phyloP scores from a whole-genome alignment of 2,113 vertebrate species.

The Muscicapa adusta region DNA sequence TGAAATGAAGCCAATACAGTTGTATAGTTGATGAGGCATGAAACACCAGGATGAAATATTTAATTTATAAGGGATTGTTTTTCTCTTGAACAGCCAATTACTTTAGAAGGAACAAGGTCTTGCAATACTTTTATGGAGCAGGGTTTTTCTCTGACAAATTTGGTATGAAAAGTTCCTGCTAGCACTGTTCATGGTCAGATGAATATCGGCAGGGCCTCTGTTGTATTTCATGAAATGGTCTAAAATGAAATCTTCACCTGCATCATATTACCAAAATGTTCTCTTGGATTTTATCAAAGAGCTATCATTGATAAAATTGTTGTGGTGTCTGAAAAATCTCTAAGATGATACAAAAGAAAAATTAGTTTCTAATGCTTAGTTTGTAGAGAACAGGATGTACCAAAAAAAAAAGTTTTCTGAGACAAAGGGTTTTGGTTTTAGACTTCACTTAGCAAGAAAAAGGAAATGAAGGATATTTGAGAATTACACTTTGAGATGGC shows the following conservation, averaged over 20 bases:
- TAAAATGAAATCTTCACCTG: neutral
- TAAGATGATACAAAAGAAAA: neutral
- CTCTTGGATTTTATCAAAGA: neutral
- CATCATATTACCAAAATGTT: neutral
- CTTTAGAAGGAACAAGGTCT: neutral
- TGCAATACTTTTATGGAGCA: neutral
- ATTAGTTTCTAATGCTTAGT: neutral
- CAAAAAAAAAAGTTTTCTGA: neutral
- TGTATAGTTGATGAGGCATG: neutral
- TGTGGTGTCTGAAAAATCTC: neutral
- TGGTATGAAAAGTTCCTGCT: neutral
- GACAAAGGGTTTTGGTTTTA: neutral
- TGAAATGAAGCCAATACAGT: neutral
- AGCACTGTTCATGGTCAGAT: neutral
- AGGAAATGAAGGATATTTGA: neutral
- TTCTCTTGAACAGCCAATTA: neutral
- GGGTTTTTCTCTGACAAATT: neutral
- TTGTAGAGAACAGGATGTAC: neutral
- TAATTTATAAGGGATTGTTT: neutral
- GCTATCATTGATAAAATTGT: neutral
- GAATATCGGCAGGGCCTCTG: rapidly evolving
- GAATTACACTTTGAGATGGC: neutral
- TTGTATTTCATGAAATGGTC: neutral
- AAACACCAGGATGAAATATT: neutral
- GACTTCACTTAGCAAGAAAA: neutral